Evolutionary conservation across 37 sponge, comb jelly and placozoan genomes (phyloP), one percentile per base, ranked within the genome.

Genomic region (Petrosia ficiformis): DNA sequence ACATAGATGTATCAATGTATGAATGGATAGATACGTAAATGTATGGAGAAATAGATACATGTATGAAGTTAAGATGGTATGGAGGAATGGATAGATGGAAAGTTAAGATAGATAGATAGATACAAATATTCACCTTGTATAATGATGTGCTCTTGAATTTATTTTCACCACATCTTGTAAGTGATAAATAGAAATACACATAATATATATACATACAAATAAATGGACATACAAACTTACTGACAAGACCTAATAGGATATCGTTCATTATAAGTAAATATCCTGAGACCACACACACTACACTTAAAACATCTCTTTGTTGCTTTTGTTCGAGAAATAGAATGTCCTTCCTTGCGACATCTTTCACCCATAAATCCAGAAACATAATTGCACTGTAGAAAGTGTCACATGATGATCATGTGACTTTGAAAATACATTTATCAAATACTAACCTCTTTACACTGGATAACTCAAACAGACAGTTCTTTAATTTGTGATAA

Each of bases 301-400:
- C 94, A 93, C 57, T 76, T 41, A 69, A 90, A 93, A 58, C 76
- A 90, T 34, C 80, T 79, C 84, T 93, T 93, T 26, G 37, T 30
- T 2, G 80, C 87, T 59, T 78, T 81, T 70, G 77, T 75, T 25
- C 82, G 57, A 14, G 22, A 34, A 10, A 88, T 68, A 22, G 19
- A 38, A 42, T 93, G 94, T 10, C 34, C 31, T 39, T 93, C 87
- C 29, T 82, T 87, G 37, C 24, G 77, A 72, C 94, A 93, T 73
- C 79, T 32, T 4, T 79, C 81, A 48, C 84, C 69, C 25, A 72
- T 75, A 35, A 26, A 38, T 66, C 90, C 91, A 28, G 94, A 87
- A 1, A 70, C 60, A 64, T 93, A 93, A 1, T 69, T 56, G 58
- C 94, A 93, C 58, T 8, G 11, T 10, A 30, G n/a, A 71, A 22